phyloP scores from a whole-genome alignment of 2,797 vertebrate species.

The Crenuchus spilurus region DNA sequence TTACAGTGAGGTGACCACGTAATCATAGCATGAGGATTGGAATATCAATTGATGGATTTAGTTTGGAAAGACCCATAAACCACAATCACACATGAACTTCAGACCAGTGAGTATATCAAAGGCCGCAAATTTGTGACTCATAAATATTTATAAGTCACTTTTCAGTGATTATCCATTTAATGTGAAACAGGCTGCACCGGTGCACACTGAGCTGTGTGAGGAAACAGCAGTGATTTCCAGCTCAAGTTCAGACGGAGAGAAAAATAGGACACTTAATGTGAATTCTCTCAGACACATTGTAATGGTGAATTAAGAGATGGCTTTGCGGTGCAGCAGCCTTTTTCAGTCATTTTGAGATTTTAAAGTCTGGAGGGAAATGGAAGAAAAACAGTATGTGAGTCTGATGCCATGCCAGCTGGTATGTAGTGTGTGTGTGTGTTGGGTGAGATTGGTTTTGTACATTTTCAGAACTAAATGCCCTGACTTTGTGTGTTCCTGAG shows the following conservation, averaged over 20 bases:
- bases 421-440: conserved; percentile 26
- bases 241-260: conserved; percentile 21
- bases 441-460: too few relatives aligned
- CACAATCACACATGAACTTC: conserved; percentile 31
- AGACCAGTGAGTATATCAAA: conserved; percentile 42
- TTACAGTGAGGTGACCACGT: conserved; percentile 32
- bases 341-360: conserved; percentile 3
- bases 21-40: conserved; percentile 32
- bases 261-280: conserved; percentile 12
- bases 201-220: conserved; percentile 3
- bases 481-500: too few relatives aligned
- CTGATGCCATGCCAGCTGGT: conserved; percentile 19
- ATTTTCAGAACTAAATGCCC: too few relatives aligned
- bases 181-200: conserved; percentile 37
- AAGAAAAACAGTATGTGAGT: conserved; percentile 18
- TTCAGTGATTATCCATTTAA: conserved; percentile 31
- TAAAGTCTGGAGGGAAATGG: conserved; percentile 8
- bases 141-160: conserved; percentile 42
- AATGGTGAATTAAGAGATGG: conserved; percentile 29
- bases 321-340: conserved; percentile 16
- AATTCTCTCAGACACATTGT: conserved; percentile 17
- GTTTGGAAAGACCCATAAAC: conserved; percentile 3
- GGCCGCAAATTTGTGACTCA: conserved; percentile 4
- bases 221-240: conserved; percentile 2
- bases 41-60: conserved; percentile 37